Percentiles rank a stretch among this genome's conserved stretches.
Evolutionary conservation across 2,888 invertebrate species (phyloP).

Genomic region (Acanthococcus lagerstroemiae): DNA sequence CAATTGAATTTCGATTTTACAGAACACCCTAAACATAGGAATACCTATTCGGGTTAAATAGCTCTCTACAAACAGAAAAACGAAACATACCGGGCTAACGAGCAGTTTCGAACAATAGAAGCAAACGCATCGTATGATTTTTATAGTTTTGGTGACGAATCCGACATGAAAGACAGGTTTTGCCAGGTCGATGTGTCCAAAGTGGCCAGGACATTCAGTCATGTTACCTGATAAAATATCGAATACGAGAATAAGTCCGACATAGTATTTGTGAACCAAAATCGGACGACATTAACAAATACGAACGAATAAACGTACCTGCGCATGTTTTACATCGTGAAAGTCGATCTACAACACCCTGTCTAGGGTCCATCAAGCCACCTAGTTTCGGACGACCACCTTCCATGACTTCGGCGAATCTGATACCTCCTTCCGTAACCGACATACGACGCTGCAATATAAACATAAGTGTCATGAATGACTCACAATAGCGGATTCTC

Average conservation of each 20-base stretch:
- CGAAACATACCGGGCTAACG: slow-evolving; percentile 72
- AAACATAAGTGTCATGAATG: too few relatives aligned
- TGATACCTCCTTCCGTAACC: slow-evolving; percentile 92
- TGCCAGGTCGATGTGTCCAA: slow-evolving; percentile 95
- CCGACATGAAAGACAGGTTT: slow-evolving; percentile 99
- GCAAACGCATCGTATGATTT: slow-evolving; percentile 93
- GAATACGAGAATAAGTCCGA: not conserved
- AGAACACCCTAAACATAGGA: too few relatives aligned
- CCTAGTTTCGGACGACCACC: slow-evolving; percentile 95
- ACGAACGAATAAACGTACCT: too few relatives aligned
- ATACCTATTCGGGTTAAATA: too few relatives aligned
- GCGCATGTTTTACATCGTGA: slow-evolving; percentile 93
- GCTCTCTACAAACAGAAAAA: not conserved
- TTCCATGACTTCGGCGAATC: slow-evolving; percentile 96
- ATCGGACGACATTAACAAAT: not conserved
- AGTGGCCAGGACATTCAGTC: slow-evolving; percentile 98
- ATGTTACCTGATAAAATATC: slow-evolving; percentile 60
- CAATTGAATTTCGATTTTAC: too few relatives aligned
- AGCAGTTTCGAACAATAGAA: slow-evolving; percentile 97
- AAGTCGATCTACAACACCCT: slow-evolving; percentile 91
- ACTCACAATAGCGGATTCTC: too few relatives aligned
- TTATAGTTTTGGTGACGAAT: slow-evolving; percentile 93
- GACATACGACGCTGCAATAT: slow-evolving; percentile 87
- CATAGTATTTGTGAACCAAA: not conserved
- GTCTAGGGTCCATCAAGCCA: slow-evolving; percentile 98